A percentile compares a stretch with the other conserved stretches of the same genome.
Conservation (phyloP, 92 coral and sea anemone species). For the Phenganax stokvisi region DNA sequence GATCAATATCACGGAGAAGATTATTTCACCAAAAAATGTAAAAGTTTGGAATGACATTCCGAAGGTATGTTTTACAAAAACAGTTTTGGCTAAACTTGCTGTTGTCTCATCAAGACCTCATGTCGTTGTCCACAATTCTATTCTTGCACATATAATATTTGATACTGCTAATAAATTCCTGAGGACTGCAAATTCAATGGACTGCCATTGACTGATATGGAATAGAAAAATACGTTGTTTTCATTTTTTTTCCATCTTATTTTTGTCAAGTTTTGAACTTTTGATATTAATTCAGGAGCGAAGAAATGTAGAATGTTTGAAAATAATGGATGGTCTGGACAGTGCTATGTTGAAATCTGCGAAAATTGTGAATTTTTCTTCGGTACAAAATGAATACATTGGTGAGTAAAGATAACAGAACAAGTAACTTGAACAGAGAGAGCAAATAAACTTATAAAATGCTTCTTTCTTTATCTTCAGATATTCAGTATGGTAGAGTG, state of each 20-base stretch:
- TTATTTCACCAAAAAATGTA: constrained; percentile 47
- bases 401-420: not conserved
- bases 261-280: not conserved
- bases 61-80: constrained; percentile 46
- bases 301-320: constrained; percentile 16
- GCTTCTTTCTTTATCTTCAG: not conserved
- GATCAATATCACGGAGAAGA: constrained; percentile 59
- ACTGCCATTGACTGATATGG: not conserved
- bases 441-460: not conserved
- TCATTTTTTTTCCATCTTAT: not conserved
- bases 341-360: constrained; percentile 27
- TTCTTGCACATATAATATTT: too few relatives aligned
- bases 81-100: too few relatives aligned
- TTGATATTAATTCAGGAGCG: constrained; percentile 1
- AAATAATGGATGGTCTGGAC: constrained; percentile 26
- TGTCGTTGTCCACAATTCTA: too few relatives aligned
- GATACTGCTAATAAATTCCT: not conserved
- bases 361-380: constrained; percentile 24
- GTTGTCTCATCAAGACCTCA: too few relatives aligned
- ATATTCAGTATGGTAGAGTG: constrained; percentile 17
- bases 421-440: not conserved
- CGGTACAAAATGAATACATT: constrained; percentile 26
- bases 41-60: constrained; percentile 72
- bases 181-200: not conserved
- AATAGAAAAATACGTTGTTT: not conserved